Evolutionary conservation across 2,888 invertebrate genomes (phyloP).

Genomic region (Euplagia quadripunctaria): DNA sequence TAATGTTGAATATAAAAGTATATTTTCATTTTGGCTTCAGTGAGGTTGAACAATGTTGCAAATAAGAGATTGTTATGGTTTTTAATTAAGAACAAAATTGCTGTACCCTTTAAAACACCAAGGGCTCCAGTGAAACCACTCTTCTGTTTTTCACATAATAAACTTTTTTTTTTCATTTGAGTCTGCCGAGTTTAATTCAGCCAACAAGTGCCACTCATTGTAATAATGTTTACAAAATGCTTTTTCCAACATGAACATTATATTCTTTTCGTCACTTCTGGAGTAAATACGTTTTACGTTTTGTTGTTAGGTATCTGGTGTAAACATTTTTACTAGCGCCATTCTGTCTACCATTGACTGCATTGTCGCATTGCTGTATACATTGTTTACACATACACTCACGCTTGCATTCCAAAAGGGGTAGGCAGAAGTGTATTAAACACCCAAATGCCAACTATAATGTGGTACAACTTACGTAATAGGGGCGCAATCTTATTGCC

Average conservation of each 20-base stretch:
- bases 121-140: conserved; percentile 34
- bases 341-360: not conserved
- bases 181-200: conserved; percentile 65
- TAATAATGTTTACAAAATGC: conserved; percentile 44
- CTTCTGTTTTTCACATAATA: conserved; percentile 50
- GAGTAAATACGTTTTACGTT: not conserved
- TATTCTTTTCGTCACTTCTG: not conserved
- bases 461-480: too few species aligned
- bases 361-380: not conserved
- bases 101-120: conserved; percentile 47
- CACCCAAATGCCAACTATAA: too few species aligned
- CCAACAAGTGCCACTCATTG: conserved; percentile 59
- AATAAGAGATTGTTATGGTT: conserved; percentile 47
- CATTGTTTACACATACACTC: not conserved
- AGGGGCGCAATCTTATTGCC: too few species aligned
- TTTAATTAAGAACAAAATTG: conserved; percentile 62
- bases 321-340: not conserved
- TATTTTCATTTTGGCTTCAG: conserved; percentile 44
- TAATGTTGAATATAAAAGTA: conserved; percentile 41
- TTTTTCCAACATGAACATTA: conserved; percentile 14
- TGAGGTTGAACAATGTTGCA: conserved; percentile 16
- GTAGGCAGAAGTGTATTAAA: too few species aligned
- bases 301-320: not conserved
- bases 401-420: too few species aligned
- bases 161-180: conserved; percentile 66